Percentiles rank a stretch among this genome's conserved stretches.
Evolutionary conservation across 2,113 vertebrate genomes (phyloP).

Genomic region (Poecilia latipinna): DNA sequence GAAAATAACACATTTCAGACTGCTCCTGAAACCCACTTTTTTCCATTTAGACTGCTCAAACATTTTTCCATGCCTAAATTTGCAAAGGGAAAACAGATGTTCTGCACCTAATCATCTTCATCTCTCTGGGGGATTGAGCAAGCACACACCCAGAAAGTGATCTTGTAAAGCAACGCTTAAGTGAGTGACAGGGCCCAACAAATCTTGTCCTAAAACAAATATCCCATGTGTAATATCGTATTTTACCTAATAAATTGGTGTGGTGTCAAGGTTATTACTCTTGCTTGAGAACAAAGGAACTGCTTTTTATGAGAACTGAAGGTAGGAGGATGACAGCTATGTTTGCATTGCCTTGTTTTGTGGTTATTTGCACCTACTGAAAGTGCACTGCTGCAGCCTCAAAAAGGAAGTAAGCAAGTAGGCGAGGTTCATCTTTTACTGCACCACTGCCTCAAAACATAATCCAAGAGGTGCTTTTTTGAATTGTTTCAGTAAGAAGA

Average conservation of each 20-base stretch:
- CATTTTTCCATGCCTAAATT: conserved; percentile 25
- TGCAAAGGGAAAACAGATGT: conserved; percentile 10
- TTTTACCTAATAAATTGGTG: not conserved
- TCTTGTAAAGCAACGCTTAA: not conserved
- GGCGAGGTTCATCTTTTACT: conserved; percentile 47
- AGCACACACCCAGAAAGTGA: conserved; percentile 15
- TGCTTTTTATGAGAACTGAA: conserved; percentile 44
- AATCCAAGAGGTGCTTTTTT: conserved; percentile 22
- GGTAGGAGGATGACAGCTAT: conserved; percentile 30
- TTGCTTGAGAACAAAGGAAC: conserved; percentile 42
- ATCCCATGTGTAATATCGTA: not conserved
- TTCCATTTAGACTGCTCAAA: conserved; percentile 22
- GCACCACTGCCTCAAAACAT: conserved; percentile 9
- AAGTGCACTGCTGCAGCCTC: conserved; percentile 46
- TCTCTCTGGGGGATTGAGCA: conserved; percentile 15
- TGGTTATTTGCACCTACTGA: conserved; percentile 66
- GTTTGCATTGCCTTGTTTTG: conserved; percentile 71
- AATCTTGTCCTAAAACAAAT: conserved; percentile 10
- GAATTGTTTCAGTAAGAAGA: conserved; percentile 1
- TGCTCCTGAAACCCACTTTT: not conserved
- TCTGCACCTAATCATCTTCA: conserved; percentile 1
- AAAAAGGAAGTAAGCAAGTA: conserved; percentile 70
- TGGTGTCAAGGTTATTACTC: not conserved
- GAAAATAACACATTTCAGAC: conserved; percentile 4
- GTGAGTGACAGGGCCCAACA: conserved; percentile 11